Evolutionary conservation across 2,797 vertebrate species (phyloP).

Genomic region (Octomys mimax): DNA sequence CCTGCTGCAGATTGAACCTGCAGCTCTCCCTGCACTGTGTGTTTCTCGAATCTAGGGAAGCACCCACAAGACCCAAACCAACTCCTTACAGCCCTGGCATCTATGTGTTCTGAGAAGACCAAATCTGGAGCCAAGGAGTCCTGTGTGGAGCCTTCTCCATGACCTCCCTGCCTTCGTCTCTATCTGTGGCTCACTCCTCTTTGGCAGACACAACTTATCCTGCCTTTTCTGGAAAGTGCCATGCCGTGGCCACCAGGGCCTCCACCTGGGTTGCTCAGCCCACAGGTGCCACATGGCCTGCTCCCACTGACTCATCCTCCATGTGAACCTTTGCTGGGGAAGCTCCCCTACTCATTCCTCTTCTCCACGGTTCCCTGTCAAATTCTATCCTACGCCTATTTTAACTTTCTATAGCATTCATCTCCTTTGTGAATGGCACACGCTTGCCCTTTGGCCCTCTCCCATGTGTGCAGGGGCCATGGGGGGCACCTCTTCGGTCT

Average conservation of each 20-base stretch:
- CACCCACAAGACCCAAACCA: neutral
- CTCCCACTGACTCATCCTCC: neutral
- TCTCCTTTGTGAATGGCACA: neutral
- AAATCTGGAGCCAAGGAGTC: neutral
- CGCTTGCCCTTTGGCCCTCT: neutral
- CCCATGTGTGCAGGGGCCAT: neutral
- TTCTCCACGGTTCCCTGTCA: neutral
- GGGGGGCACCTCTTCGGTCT: neutral
- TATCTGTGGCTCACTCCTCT: neutral
- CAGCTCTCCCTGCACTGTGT: neutral
- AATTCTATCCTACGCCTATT: neutral
- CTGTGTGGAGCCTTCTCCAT: rapidly evolving
- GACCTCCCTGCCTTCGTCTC: neutral
- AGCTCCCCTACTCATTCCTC: neutral
- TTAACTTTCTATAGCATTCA: neutral
- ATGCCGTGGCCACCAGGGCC: neutral
- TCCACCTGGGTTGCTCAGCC: neutral
- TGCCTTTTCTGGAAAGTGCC: neutral
- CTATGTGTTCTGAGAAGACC: neutral
- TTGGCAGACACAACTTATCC: neutral
- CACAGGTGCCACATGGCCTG: neutral
- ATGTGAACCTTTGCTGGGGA: neutral
- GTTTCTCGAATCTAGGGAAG: neutral
- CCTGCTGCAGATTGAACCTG: neutral
- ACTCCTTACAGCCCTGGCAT: neutral